Base-by-base conservation (phyloP, 2,113 vertebrate species). In the Nesoenas mayeri region DNA sequence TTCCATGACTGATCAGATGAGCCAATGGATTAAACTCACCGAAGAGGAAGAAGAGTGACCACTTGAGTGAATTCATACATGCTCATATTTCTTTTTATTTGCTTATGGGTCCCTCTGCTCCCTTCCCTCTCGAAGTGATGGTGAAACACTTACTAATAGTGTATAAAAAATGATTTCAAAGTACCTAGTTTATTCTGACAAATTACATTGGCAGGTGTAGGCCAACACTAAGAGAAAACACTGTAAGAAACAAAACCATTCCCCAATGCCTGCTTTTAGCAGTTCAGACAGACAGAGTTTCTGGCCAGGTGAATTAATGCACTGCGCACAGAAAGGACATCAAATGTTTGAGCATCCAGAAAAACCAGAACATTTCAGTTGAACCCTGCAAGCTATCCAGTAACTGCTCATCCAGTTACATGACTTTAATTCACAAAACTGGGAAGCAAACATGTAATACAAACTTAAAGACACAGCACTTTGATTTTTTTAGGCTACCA, bases 371-470 rank as follows among this genome's bases (percentile, higher is more conserved):
- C 34, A 57, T 81, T 86, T 92, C 48, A 92, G 84, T 72, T 48
- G 53, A 95, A 61, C 44, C 72, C 86, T 83, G 79, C 77, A 60
- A 93, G 53, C 86, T 60, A 53, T 87, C 77, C 77, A 65, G 77
- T 24, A 78, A 93, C 86, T 74, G 65, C 83, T 96, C 80, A 67
- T 87, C 40, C 89, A 89, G 79, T 47, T 79, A 78, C 77, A 58
- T 48, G 51, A 91, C 67, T 92, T 95, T 81, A 95, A 95, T 92
- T 94, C 95, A 84, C 60, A 88, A 66, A 92, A 87, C 93, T 89
- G 80, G 89, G 93, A 95, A 93, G 77, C 70, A 93, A 93, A 57
- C 83, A 60, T 71, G 48, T 48, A 71, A 84, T 48, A 60, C 71
- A 92, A 95, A 95, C 91, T 81, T 74, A 22, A 96, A 93, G 91